phyloP scores from a whole-genome alignment of 2,113 vertebrate species.

The Takifugu flavidus region DNA sequence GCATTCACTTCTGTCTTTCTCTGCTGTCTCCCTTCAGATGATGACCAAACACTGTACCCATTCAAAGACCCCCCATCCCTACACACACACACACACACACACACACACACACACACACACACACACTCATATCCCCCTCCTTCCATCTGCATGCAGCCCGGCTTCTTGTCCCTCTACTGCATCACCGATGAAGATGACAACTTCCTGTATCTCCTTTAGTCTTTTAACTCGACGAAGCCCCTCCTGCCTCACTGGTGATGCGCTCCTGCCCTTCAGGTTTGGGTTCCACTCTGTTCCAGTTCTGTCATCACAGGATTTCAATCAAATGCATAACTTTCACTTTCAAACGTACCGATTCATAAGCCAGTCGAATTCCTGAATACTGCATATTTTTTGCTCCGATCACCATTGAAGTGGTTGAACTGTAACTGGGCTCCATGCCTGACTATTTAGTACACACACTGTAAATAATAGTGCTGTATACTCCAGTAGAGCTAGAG shows the following conservation, averaged over 20 bases:
- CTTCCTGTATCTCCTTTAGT: constrained; percentile 57
- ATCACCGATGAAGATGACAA: constrained; percentile 52
- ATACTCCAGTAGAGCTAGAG: constrained; percentile 58
- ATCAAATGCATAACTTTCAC: neutral
- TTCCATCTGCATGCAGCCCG: constrained; percentile 64
- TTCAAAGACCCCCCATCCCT: constrained; percentile 13
- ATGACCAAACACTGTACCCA: constrained; percentile 64
- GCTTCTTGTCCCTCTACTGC: constrained; percentile 27
- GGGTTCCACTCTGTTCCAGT: constrained; percentile 35
- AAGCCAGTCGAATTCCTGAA: constrained; percentile 6
- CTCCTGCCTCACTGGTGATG: constrained; percentile 32
- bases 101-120: too few species aligned
- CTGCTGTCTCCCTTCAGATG: constrained; percentile 40
- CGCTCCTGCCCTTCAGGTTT: constrained; percentile 27
- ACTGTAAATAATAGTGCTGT: constrained; percentile 66
- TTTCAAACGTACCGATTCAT: constrained; percentile 1
- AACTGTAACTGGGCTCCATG: constrained; percentile 42
- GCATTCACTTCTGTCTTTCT: neutral
- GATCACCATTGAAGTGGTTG: constrained; percentile 24
- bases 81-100: too few species aligned
- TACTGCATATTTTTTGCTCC: constrained; percentile 12
- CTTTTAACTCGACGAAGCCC: constrained; percentile 47
- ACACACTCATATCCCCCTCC: neutral
- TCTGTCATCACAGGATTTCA: constrained; percentile 18
- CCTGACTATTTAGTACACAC: constrained; percentile 45